Conservation (phyloP, 2,797 vertebrate genomes). For the Phaenicophaeus curvirostris region DNA sequence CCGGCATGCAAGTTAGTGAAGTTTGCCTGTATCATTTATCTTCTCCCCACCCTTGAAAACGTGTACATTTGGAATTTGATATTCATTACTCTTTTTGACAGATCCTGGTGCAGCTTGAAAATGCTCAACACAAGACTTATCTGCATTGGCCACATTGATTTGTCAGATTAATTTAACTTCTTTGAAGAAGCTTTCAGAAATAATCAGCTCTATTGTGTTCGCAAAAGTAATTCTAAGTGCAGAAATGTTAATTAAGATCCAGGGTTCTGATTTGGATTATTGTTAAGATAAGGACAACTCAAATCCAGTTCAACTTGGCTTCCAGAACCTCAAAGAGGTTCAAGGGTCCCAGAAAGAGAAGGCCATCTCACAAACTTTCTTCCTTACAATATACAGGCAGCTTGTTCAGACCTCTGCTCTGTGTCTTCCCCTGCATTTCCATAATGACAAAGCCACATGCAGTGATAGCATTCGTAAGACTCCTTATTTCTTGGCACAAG, state of each 20-base stretch:
- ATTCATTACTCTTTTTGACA: slow-evolving; percentile 40
- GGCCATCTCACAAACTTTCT: not conserved
- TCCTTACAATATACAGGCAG: not conserved
- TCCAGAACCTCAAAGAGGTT: not conserved
- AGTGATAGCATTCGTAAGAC: not conserved
- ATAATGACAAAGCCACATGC: not conserved
- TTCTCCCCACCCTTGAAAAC: not conserved
- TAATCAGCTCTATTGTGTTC: slow-evolving; percentile 42
- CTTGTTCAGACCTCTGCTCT: slow-evolving; percentile 54
- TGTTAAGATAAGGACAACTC: slow-evolving; percentile 8
- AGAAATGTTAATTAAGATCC: slow-evolving; percentile 53
- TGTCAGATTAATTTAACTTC: slow-evolving; percentile 55
- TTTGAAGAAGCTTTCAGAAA: slow-evolving; percentile 48
- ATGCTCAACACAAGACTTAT: not conserved
- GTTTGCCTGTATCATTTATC: slow-evolving; percentile 12
- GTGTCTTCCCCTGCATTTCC: not conserved
- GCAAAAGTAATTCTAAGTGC: slow-evolving; percentile 34
- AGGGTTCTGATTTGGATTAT: not conserved
- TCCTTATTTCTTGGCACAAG: not conserved
- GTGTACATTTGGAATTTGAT: not conserved
- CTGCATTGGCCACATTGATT: slow-evolving; percentile 13
- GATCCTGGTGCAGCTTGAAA: not conserved
- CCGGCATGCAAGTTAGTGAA: not conserved
- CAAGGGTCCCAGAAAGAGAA: not conserved
- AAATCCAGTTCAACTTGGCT: not conserved